Conservation (phyloP, 2,888 invertebrate genomes). For the Eilema caniola region DNA sequence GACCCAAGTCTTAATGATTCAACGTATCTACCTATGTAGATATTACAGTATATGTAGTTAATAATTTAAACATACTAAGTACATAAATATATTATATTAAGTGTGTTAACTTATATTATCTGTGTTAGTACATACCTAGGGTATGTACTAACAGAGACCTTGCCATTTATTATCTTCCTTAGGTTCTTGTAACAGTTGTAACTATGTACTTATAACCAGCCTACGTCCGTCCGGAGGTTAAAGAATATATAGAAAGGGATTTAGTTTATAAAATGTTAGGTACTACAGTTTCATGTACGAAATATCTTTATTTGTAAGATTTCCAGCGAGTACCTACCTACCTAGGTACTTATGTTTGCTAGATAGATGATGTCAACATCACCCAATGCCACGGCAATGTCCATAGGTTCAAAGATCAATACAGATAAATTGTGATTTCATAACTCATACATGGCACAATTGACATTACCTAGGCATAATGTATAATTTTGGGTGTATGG, state of each 20-base stretch:
- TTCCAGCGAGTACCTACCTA: constrained; percentile 1
- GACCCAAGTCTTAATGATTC: constrained; percentile 20
- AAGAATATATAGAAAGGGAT: no score
- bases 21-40: no score
- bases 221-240: no score
- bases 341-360: not conserved
- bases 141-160: no score
- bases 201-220: no score
- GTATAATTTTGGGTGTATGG: not conserved
- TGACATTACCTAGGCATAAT: not conserved
- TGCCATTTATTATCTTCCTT: not conserved
- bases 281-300: not conserved
- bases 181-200: no score
- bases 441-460: not conserved
- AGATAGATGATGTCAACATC: constrained; percentile 24
- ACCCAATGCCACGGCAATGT: constrained; percentile 20
- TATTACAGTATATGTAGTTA: not conserved
- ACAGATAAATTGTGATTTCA: constrained; percentile 20
- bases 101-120: no score
- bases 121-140: no score
- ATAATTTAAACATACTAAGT: not conserved
- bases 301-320: constrained; percentile 10
- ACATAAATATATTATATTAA: no score
- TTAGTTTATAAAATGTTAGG: no score
- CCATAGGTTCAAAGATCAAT: constrained; percentile 29